Conservation (phyloP, 2,797 vertebrate species). For the Rhynchotus rufescens region DNA sequence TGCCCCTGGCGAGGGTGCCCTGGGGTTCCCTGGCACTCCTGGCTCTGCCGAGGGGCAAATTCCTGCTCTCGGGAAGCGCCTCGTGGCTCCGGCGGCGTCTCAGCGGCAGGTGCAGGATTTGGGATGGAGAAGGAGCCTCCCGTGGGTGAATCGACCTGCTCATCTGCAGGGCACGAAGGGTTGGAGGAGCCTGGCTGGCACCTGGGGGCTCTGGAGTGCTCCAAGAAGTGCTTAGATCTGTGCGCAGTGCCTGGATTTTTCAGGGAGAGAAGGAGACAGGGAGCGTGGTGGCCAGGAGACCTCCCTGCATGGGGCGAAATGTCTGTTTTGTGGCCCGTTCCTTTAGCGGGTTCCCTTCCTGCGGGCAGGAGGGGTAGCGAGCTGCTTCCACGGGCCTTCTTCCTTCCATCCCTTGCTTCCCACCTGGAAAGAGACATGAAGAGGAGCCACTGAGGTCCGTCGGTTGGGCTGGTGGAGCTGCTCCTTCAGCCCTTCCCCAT, state of each 20-base stretch:
- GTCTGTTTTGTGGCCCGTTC: neutral
- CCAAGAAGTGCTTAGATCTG: neutral
- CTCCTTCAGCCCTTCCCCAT: too few relatives aligned
- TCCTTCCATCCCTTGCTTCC: neutral
- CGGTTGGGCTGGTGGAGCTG: neutral
- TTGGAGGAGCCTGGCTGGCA: neutral
- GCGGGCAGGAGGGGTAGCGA: neutral
- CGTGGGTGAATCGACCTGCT: neutral
- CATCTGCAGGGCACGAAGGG: neutral
- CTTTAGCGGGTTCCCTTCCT: neutral
- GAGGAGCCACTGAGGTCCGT: neutral
- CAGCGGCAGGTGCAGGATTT: neutral
- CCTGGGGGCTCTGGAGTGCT: neutral
- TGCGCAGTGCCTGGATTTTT: neutral
- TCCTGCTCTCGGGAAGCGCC: neutral
- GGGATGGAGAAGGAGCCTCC: neutral
- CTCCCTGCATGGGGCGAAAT: neutral
- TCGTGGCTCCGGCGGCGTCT: neutral
- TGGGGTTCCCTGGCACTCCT: slow-evolving; percentile 3
- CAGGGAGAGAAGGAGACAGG: neutral
- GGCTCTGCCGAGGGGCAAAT: neutral
- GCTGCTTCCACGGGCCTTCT: neutral
- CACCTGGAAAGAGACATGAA: neutral
- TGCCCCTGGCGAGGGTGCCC: slow-evolving; percentile 38
- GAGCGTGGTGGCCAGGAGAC: neutral